Conservation (phyloP, 1,140 invertebrate genomes). For the Macrocentrus cingulum region DNA sequence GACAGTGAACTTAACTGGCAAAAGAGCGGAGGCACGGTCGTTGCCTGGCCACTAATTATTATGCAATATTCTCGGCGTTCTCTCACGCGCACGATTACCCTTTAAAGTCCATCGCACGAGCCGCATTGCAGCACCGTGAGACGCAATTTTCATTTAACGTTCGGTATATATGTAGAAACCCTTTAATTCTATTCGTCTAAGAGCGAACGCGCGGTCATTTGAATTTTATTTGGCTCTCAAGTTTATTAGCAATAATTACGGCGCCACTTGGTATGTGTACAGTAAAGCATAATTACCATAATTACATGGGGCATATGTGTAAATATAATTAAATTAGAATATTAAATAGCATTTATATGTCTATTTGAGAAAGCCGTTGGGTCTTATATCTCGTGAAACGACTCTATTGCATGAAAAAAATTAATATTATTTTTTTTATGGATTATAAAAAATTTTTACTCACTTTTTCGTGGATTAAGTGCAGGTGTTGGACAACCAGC, state of each 20-base stretch:
- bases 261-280: background rate
- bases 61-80: slow-evolving; percentile 42
- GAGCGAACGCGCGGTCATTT: background rate
- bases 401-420: too few species aligned
- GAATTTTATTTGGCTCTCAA: background rate
- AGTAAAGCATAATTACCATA: background rate
- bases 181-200: slow-evolving; percentile 13
- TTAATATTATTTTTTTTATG: too few species aligned
- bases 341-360: too few species aligned
- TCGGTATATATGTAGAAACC: slow-evolving; percentile 4
- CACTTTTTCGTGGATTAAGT: too few species aligned
- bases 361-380: too few species aligned
- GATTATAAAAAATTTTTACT: too few species aligned
- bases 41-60: slow-evolving; percentile 45
- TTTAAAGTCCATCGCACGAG: slow-evolving; percentile 36
- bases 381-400: too few species aligned
- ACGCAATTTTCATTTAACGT: slow-evolving; percentile 11
- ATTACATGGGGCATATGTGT: too few species aligned
- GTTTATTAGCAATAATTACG: slow-evolving; percentile 7
- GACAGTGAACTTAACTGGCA: slow-evolving; percentile 53
- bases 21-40: slow-evolving; percentile 12
- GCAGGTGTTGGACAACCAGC: too few species aligned
- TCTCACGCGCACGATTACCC: slow-evolving; percentile 38
- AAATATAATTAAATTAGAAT: too few species aligned
- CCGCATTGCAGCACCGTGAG: background rate